Evolutionary conservation across 2,113 vertebrate genomes (phyloP), one percentile per base, ranked within the genome.

Genomic region (Melanerpes aurifrons): DNA sequence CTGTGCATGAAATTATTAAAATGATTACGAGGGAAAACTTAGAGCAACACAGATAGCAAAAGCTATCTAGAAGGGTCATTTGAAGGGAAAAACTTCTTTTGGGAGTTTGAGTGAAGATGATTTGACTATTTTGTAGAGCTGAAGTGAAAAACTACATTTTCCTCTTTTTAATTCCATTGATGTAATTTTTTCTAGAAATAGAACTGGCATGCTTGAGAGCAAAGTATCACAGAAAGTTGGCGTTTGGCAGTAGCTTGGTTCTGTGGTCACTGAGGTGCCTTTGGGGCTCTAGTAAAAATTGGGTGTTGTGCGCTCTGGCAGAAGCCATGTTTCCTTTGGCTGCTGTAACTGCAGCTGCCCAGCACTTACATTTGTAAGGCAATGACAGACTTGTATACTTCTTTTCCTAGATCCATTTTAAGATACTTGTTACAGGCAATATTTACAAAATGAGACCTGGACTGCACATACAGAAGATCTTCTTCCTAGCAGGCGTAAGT

Each of bases 201-300:
- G 31, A 70, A 80, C 63, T 77, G 79, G 5, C 10, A 17, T 10
- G 7, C 26, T 75, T 45, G 62, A 91, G 32, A 61, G 12, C 32
- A 24, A 92, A 90, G 29, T 29, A 68, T 31, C 31, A 68, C 56
- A 81, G 54, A 83, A 89, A 17, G 15, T 22, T 77, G 43, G 56
- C 62, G 31, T 75, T 74, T 95, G 91, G 68, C 66, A 94, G 47
- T 8, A 59, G 54, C 15, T 37, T 73, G 22, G 21, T 87, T 32
- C 24, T n/a, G 20, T 57, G 48, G 45, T 73, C 29, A 4, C 68
- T 66, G 81, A 74, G n/a, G n/a, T 82, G 53, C 47, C 32, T 87
- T 75, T 53, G 71, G 70, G 89, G n/a, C n/a, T 70, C 59, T 80
- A 62, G 56, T 61, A 66, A 93, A 93, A 92, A 57, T 48, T 86